A percentile compares a stretch with the other conserved stretches of the same genome.
Evolutionary conservation across 2,888 invertebrate genomes (phyloP).

Genomic region (Sericinus montela): DNA sequence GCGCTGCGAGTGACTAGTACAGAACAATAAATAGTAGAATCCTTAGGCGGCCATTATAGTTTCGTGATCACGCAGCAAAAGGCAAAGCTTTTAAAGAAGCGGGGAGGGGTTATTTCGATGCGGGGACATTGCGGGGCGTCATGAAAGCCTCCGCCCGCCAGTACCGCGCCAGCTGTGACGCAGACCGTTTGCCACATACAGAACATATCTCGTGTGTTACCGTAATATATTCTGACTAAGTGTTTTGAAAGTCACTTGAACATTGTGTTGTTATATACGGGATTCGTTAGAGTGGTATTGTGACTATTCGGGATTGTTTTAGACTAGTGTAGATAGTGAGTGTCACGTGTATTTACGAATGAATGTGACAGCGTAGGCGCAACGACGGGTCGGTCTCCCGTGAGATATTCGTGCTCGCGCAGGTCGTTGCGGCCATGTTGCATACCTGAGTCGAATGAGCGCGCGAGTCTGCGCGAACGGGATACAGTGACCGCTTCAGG

Average conservation of each 20-base stretch:
- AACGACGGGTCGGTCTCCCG: constrained; percentile 71
- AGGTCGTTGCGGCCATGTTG: constrained; percentile 78
- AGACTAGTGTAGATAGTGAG: constrained; percentile 44
- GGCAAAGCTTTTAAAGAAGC: constrained; percentile 70
- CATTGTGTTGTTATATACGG: constrained; percentile 2
- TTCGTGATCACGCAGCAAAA: constrained; percentile 70
- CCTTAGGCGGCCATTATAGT: constrained; percentile 72
- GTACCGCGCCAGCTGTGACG: constrained; percentile 66
- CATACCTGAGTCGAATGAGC: constrained; percentile 75
- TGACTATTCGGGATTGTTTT: constrained; percentile 24
- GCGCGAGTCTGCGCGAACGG: constrained; percentile 72
- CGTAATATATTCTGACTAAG: constrained; percentile 60
- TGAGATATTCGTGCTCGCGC: constrained; percentile 76
- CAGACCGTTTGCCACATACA: constrained; percentile 54
- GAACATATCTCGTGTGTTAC: constrained; percentile 37
- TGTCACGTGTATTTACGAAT: constrained; percentile 77
- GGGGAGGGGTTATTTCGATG: constrained; percentile 46
- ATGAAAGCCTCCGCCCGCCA: constrained; percentile 68
- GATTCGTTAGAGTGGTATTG: constrained; percentile 3
- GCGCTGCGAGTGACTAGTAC: constrained; percentile 57
- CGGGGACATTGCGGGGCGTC: constrained; percentile 56
- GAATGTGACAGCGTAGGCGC: constrained; percentile 75
- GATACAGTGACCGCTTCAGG: constrained; percentile 63
- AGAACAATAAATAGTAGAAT: constrained; percentile 74
- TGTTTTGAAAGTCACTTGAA: constrained; percentile 34